Evolutionary conservation across 2,113 vertebrate species (phyloP), one percentile per base, ranked within the genome.

Genomic region (Chrysemys picta): DNA sequence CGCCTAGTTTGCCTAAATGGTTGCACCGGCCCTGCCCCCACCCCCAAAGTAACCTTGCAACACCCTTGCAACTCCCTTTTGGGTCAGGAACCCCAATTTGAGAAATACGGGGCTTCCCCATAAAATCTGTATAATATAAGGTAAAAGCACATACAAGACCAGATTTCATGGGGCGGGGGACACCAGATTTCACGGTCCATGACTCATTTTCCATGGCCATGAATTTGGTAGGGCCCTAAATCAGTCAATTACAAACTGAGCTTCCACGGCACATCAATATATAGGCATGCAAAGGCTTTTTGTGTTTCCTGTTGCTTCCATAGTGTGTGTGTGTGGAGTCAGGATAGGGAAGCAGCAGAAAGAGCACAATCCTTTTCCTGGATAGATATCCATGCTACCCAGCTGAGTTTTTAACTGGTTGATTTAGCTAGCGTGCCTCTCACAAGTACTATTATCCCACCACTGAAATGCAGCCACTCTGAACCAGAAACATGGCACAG

Each of bases 371-470:
- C 47, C 62, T 22, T 84, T 35, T 38, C 65, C 16, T 56, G 31
- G 62, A 6, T 72, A 5, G 2, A 0, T 91, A 2, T 88, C 91
- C 91, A 89, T 22, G 59, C 47, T 47, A 78, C 42, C 42, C 13
- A 47, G 38, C 42, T 96, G 54, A 24, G 45, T 72, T 84, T 94
- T 79, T 59, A 83, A 49, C 31, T 75, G 47, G 38, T 76, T 31
- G 7, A 0, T 88, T 84, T 88, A 69, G 80, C 31, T 72, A n/a
- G 14, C 0, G 0, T 75, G 21, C 56, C n/a, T 89, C 56, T 93
- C 1, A 0, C n/a, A 78, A 0, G 62, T 82, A 1, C 17, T 45
- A 14, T 12, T 0, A 0, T 13, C 52, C 1, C 0, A 1, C 57
- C 76, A 8, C 42, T 93, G 82, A 47, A 82, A 54, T 85, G 79